These are phyloP conservation scores for Xiphophorus couchianus DNA, from an alignment of 2,113 vertebrate genomes.

Conservation along the genomic window DNA sequence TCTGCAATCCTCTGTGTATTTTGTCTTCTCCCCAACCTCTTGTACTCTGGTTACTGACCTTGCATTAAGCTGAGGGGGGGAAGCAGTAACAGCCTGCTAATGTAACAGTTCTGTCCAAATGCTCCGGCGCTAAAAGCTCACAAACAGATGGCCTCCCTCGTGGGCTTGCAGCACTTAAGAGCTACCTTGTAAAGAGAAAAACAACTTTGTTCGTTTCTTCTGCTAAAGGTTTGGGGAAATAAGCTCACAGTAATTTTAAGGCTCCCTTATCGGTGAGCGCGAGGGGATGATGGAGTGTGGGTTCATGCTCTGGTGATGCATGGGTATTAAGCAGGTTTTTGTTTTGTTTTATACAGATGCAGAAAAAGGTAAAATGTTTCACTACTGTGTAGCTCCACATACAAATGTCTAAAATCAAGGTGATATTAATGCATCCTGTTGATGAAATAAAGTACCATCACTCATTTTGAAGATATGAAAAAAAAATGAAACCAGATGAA, in stretches of 20 bases:
- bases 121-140: constrained; percentile 41
- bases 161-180: constrained; percentile 54
- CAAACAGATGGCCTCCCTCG: constrained; percentile 29
- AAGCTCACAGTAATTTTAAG: constrained; percentile 8
- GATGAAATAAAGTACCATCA: no score
- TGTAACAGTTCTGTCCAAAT: constrained; percentile 61
- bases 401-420: neutral
- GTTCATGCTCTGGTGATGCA: neutral
- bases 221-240: neutral
- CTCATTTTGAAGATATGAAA: no score
- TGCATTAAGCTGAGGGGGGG: constrained; percentile 19
- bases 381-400: neutral
- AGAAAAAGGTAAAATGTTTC: neutral
- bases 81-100: constrained; percentile 51
- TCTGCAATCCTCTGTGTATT: constrained; percentile 8
- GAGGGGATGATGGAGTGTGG: constrained; percentile 1
- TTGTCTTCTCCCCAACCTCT: constrained; percentile 25
- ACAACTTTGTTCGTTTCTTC: constrained; percentile 12
- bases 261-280: constrained; percentile 9
- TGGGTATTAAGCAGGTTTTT: constrained; percentile 10
- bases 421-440: no score
- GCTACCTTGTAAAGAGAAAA: constrained; percentile 36
- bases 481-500: no score
- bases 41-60: constrained; percentile 35
- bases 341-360: neutral